Base-by-base conservation (phyloP, 2,888 invertebrate species). In the Disparrhopalites patrizii region DNA sequence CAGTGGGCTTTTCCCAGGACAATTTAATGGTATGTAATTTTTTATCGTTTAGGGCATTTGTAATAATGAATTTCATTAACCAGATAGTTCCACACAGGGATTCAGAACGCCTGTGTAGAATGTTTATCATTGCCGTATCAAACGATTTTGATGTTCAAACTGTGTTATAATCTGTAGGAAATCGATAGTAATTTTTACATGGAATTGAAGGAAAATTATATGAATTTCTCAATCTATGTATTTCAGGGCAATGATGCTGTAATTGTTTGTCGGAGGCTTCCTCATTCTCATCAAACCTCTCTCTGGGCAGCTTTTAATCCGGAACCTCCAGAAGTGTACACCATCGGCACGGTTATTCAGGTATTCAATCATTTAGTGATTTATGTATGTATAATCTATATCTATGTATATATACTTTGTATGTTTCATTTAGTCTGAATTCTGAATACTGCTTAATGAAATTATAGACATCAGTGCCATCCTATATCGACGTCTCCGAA, bases 241-340 rank as follows among this genome's bases (percentile, higher is more conserved):
- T 27, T 13, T 7, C 27, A 57, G 57, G 57, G 57, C 2, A 40
- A 57, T 23, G 57, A 57, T 25, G 38, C 57, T 18, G 40, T 57
- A 1, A n/a, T 57, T 3, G 15, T 57, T 20, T 57, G 57, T 25
- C 38, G 27, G n/a, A 36, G 40, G 25, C 2, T 28, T 18, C 38
- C 25, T 10, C 13, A 15, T 13, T 20, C 38, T 2, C 3, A 10
- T 15, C 3, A 10, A 5, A 33, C n/a, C 27, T 5, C 23, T 8
- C 8, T 40, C 8, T 57, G 57, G 57, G 20, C 38, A 8, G 57
- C 38, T 1, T 38, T 25, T 20, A 57, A 38, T 57, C 25, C 30
- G 5, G 15, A 8, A 2, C 13, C 10, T 7, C 25, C 36, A 4
- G 30, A 56, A 23, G 10, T n/a, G 3, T 30, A 30, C 7, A 4